Evolutionary conservation across 1,140 invertebrate genomes (phyloP), one percentile per base, ranked within the genome.

Genomic region (Drosophila biarmipes): DNA sequence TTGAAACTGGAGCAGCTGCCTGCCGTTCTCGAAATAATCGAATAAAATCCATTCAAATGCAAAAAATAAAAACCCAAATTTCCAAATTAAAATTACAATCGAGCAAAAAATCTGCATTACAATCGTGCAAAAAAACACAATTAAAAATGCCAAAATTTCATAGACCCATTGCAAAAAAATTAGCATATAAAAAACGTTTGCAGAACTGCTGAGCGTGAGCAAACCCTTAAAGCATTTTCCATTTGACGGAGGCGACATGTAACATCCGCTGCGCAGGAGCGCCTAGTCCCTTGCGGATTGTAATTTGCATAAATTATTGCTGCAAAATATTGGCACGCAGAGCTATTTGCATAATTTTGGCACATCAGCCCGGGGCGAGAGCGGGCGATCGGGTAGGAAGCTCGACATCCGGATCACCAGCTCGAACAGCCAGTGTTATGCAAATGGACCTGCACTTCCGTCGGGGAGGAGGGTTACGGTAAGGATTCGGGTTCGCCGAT

Each of bases 271-370:
- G 67, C 61, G 71, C 75, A 78, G 64, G 59, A 71, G 58, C 78
- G 45, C 43, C 48, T 57, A 77, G 73, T 68, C 54, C 67, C 51
- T 55, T 34, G 42, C 62, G 14, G 34, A 54, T 62, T 48, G 64
- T 73, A 80, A 86, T 90, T 90, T 87, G 82, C 79, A 90, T 84
- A 90, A 78, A 87, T 90, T 87, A 91, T 84, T 80, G 67, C 40
- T 82, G 87, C 72, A 84, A 90, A 87, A 77, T 84, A 85, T 89
- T 89, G 68, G 84, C 84, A 80, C 55, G 63, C 66, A 53, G 40
- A 31, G 48, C 24, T 34, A 82, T 89, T 90, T 75, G 53, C 87
- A 90, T 84, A 84, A 87, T 73, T 89, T 90, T 90, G 63, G 87
- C 87, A 79, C 49, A 64, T 49, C 21, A 54, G 35, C 43, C 43